Conservation (phyloP, 2,888 invertebrate species). For the Blera fallax region DNA sequence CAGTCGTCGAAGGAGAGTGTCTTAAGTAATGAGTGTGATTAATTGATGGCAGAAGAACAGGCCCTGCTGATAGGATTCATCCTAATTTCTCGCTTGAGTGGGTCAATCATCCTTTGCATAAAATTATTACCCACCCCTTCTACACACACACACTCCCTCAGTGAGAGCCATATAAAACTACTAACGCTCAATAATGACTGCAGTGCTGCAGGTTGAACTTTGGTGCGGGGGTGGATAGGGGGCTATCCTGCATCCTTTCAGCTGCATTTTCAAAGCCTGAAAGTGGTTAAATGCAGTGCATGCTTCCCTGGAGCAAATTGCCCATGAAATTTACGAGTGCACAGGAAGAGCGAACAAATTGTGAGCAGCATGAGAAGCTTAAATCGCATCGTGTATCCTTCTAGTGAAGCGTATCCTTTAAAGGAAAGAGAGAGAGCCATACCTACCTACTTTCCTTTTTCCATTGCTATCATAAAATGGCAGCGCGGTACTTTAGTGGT, state of each 20-base stretch:
- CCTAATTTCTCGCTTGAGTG: conserved; percentile 66
- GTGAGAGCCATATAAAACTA: not conserved
- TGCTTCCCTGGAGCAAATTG: conserved; percentile 62
- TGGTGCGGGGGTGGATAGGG: too few species aligned
- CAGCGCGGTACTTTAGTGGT: conserved; percentile 67
- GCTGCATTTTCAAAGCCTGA: conserved; percentile 46
- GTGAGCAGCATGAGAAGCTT: conserved; percentile 46
- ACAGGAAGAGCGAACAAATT: conserved; percentile 50
- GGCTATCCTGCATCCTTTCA: conserved; percentile 53
- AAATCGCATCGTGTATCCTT: conserved; percentile 54
- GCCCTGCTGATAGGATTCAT: conserved; percentile 50
- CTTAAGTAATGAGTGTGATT: conserved; percentile 62
- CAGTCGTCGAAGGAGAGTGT: conserved; percentile 45
- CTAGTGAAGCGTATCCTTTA: conserved; percentile 59
- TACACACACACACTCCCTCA: not conserved
- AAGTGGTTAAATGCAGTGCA: conserved; percentile 65
- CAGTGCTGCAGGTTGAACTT: conserved; percentile 31
- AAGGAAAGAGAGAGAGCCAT: not conserved
- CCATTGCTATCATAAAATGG: conserved; percentile 65
- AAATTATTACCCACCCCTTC: not conserved
- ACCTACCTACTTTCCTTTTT: not conserved
- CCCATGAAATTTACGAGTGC: conserved; percentile 69
- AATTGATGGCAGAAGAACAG: conserved; percentile 45
- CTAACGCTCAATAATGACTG: conserved; percentile 29
- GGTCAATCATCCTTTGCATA: conserved; percentile 55